Base-by-base conservation (phyloP, 35 echinoderm and acorn worm genomes). In the Strongylocentrotus purpuratus region DNA sequence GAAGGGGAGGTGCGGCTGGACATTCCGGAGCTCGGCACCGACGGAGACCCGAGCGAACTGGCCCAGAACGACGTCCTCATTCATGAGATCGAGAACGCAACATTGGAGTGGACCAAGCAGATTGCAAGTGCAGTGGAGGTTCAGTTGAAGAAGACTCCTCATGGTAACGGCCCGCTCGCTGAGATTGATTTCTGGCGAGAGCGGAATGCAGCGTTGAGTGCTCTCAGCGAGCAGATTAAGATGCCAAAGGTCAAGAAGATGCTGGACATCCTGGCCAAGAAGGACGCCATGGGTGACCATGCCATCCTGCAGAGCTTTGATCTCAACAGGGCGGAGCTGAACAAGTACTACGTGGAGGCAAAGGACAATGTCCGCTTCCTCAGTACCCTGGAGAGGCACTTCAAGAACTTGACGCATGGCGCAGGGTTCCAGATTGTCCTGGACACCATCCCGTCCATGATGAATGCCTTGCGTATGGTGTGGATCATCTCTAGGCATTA, bases 401-500 rank as follows among this genome's bases (percentile, higher is more conserved):
- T 99, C 55, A 99, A 99, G 95, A 99, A 99, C 61, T 85, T 99
- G 47, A 99, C 98, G 28, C 98, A 99, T 90, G 98, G 98, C 20
- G 98, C 98, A 48, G 97, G 98, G 5, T 99, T 99, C 33, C 96
- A 97, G 95, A 97, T 99, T 58, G 98, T 99, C 9, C 94, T 99
- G 28, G 98, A 99, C 92, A 98, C 98, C 3, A 97, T 99, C 86
- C 98, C 98, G 15, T 98, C 98, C 52, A 99, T 99, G 98, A 99
- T 99, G 98, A 99, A 98, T 95, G 98, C 98, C 32, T 94, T 99
- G 31, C 70, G 98, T 25, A 99, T 99, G 98, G 98, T 99, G 8
- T 99, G 98, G 98, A 99, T 99, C 41, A 99, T 99, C 33, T 99
- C 98, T 2, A 98, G 98, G 93, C 98, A 99, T 45, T 99, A 99